phyloP scores from a whole-genome alignment of 2,113 vertebrate genomes.

The Notiomystis cincta region DNA sequence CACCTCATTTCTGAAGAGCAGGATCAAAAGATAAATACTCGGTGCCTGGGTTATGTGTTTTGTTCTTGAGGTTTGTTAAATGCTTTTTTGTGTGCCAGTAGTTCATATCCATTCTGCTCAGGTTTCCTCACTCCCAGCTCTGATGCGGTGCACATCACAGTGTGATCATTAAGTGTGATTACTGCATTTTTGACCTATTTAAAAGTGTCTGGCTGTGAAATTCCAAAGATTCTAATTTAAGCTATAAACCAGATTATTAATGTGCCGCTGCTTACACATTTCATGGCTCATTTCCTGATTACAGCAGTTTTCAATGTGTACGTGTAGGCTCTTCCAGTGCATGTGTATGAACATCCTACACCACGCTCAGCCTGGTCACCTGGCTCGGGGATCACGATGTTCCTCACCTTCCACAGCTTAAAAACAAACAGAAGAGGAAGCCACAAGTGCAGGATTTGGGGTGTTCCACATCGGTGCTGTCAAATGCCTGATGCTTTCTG shows the following conservation, averaged over 20 bases:
- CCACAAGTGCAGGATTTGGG: not conserved
- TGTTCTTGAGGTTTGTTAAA: not conserved
- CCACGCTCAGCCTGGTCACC: not conserved
- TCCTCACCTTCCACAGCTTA: not conserved
- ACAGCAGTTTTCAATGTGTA: not conserved
- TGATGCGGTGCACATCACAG: not conserved
- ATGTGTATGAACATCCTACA: not conserved
- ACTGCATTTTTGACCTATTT: conserved; percentile 62
- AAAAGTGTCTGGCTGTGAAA: conserved; percentile 56
- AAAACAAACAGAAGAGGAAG: not conserved
- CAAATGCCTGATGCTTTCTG: not conserved
- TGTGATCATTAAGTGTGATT: conserved; percentile 49
- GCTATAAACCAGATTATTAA: conserved; percentile 49
- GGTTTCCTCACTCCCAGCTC: conserved; percentile 6
- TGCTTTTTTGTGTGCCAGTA: not conserved
- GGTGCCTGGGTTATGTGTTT: not conserved
- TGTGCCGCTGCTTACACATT: not conserved
- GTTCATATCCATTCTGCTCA: conserved; percentile 29
- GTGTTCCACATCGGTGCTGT: fast-evolving
- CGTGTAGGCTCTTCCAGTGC: not conserved
- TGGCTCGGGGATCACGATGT: fast-evolving
- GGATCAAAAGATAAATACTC: not conserved
- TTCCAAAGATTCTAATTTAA: conserved; percentile 51
- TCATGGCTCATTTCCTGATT: conserved; percentile 57
- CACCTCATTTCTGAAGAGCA: not conserved